A percentile compares a stretch with the other conserved stretches of the same genome.
phyloP scores from a whole-genome alignment of 2,113 vertebrate species.

The Ursus arctos region DNA sequence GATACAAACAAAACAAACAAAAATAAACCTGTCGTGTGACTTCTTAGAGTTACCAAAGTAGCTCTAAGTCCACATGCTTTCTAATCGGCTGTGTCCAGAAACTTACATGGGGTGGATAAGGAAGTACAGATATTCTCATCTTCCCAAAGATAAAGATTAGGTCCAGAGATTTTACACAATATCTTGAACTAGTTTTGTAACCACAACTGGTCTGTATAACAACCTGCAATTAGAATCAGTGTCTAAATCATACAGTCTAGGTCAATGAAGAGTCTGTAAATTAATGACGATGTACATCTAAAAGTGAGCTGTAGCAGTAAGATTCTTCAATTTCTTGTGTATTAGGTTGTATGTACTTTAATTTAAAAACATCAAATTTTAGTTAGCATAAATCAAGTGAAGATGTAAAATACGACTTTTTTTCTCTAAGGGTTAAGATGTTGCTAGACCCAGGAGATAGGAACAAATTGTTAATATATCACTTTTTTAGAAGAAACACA shows the following conservation, averaged over 20 bases:
- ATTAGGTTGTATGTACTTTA: background rate
- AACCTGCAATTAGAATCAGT: background rate
- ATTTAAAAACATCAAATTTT: constrained; percentile 48
- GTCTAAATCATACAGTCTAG: background rate
- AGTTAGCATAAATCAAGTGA: background rate
- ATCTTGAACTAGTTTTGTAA: background rate
- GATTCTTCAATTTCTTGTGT: background rate
- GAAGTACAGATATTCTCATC: background rate
- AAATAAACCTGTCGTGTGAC: background rate
- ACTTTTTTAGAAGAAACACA: constrained; percentile 85
- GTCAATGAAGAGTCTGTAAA: background rate
- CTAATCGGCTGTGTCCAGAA: background rate
- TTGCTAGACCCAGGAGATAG: constrained; percentile 58
- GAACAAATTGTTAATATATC: constrained; percentile 72
- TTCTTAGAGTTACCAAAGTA: background rate
- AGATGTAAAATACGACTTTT: background rate
- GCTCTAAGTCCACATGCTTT: background rate
- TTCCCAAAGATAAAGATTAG: background rate
- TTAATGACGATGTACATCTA: background rate
- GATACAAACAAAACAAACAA: background rate
- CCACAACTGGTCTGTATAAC: background rate
- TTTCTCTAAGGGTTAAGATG: constrained; percentile 67
- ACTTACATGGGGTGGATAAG: background rate
- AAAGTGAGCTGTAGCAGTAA: background rate
- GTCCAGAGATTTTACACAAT: background rate